These are phyloP conservation scores for Synergus gifuensis DNA, from an alignment of 2,888 invertebrate species.

Conservation along the genomic window DNA sequence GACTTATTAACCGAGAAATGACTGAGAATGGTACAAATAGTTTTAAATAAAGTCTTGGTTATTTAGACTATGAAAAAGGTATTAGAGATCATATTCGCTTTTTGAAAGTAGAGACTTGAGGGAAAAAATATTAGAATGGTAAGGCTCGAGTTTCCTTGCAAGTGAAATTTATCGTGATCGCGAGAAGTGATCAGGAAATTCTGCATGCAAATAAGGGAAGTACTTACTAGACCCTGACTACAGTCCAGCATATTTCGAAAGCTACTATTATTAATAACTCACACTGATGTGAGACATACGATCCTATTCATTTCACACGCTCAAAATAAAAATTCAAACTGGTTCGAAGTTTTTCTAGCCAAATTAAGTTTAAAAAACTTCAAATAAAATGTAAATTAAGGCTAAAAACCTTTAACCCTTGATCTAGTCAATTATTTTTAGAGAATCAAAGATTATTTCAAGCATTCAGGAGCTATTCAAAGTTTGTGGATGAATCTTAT, in stretches of 20 bases:
- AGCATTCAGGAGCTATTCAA: too few species aligned
- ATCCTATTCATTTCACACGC: constrained; percentile 7
- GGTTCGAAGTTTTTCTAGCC: background rate
- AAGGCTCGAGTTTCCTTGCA: constrained; percentile 22
- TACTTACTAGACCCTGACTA: constrained; percentile 13
- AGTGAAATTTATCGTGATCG: constrained; percentile 24
- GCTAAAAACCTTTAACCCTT: too few species aligned
- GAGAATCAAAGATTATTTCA: too few species aligned
- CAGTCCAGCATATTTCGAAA: constrained; percentile 6
- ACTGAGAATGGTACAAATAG: too few species aligned
- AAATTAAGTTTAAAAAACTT: too few species aligned
- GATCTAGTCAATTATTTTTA: too few species aligned
- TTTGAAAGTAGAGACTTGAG: background rate
- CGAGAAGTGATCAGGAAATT: constrained; percentile 18
- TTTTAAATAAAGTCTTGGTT: background rate
- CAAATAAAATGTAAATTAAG: too few species aligned
- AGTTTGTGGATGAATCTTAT: too few species aligned
- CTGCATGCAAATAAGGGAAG: constrained; percentile 17
- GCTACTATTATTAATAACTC: background rate
- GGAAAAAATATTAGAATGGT: constrained; percentile 10
- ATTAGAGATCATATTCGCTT: background rate
- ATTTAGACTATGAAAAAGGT: too few species aligned
- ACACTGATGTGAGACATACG: background rate
- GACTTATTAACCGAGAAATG: too few species aligned
- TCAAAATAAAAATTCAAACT: background rate